Evolutionary conservation across 2,888 invertebrate genomes (phyloP).

Genomic region (Amphiduros pacificus): DNA sequence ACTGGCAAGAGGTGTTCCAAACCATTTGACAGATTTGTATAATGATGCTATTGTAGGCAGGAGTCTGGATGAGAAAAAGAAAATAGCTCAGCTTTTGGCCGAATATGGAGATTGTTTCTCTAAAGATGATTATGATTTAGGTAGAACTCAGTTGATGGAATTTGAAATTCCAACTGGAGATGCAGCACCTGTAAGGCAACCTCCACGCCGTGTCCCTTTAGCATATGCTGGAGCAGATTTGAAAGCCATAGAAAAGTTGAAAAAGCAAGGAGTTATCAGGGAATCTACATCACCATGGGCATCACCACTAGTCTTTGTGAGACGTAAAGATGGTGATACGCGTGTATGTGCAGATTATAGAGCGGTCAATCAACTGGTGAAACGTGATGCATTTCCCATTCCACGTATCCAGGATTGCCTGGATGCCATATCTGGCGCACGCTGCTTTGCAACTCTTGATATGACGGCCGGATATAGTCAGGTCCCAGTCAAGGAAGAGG

Average conservation of each 20-base stretch:
- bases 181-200: neutral
- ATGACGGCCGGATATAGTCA: slow-evolving; percentile 9
- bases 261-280: neutral
- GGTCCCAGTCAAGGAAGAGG: slow-evolving; percentile 2
- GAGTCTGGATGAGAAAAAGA: neutral
- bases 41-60: neutral
- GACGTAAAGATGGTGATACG: slow-evolving; percentile 16
- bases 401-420: slow-evolving; percentile 21
- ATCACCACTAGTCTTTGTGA: neutral
- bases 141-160: neutral
- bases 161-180: neutral
- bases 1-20: neutral
- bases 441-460: slow-evolving; percentile 30
- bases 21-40: neutral
- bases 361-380: slow-evolving; percentile 22
- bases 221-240: neutral
- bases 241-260: neutral
- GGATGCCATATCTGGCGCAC: slow-evolving; percentile 21
- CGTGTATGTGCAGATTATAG: slow-evolving; percentile 30
- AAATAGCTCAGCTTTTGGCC: neutral
- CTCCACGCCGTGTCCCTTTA: neutral
- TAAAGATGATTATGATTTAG: neutral
- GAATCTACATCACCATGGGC: slow-evolving; percentile 1
- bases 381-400: slow-evolving; percentile 22
- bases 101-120: neutral